Conservation (phyloP, 1,140 invertebrate species). For the Helicoverpa zea region DNA sequence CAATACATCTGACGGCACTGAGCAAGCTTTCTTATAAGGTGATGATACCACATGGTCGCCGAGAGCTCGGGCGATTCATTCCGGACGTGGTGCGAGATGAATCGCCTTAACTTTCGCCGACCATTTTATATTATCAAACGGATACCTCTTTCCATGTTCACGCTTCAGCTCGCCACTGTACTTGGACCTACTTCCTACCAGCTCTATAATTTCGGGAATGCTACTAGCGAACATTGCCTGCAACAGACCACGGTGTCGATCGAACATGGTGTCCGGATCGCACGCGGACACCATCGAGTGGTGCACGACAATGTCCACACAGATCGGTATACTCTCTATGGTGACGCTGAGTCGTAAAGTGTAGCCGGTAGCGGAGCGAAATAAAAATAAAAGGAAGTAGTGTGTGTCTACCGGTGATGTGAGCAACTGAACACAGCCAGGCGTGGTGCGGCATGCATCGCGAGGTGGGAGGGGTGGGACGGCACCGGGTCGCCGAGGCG, state of each 20-base stretch:
- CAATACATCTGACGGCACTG: slow-evolving; percentile 88
- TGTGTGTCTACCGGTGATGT: slow-evolving; percentile 86
- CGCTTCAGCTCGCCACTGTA: slow-evolving; percentile 99
- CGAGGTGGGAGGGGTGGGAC: slow-evolving; percentile 79
- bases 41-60: slow-evolving; percentile 79
- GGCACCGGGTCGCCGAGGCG: slow-evolving; percentile 61
- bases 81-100: slow-evolving; percentile 69
- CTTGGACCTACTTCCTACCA: slow-evolving; percentile 99
- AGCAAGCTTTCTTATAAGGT: slow-evolving; percentile 83
- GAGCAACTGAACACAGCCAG: slow-evolving; percentile 87
- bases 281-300: slow-evolving; percentile 83
- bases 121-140: slow-evolving; percentile 92
- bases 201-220: slow-evolving; percentile 99
- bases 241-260: slow-evolving; percentile 88
- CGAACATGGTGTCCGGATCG: slow-evolving; percentile 70
- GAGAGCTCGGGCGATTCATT: slow-evolving; percentile 79
- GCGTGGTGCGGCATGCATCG: slow-evolving; percentile 85
- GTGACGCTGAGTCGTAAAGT: slow-evolving; percentile 77
- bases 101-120: slow-evolving; percentile 78
- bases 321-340: slow-evolving; percentile 79
- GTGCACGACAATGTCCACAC: slow-evolving; percentile 85
- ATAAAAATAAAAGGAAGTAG: slow-evolving; percentile 82
- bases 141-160: slow-evolving; percentile 99
- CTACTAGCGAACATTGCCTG: slow-evolving; percentile 99
- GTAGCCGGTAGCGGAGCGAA: slow-evolving; percentile 85